Conservation (phyloP, 2,888 invertebrate genomes). For the Agapostemon virescens region DNA sequence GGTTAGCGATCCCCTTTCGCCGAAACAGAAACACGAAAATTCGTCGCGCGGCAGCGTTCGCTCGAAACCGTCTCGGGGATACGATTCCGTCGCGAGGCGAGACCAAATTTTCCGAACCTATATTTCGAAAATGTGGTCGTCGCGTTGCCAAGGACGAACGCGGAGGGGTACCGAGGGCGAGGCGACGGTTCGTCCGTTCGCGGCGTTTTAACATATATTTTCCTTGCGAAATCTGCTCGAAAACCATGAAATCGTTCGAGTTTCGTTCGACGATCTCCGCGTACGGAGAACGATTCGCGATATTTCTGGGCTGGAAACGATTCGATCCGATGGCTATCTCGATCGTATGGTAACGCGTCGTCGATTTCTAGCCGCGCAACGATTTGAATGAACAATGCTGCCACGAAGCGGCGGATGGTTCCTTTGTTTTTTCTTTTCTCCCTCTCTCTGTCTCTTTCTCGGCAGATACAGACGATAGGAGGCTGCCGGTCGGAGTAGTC, state of each 20-base stretch:
- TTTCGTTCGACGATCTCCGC: neutral
- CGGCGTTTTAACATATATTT: too few relatives aligned
- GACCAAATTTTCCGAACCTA: neutral
- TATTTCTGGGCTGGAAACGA: neutral
- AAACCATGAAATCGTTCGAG: neutral
- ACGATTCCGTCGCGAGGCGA: conserved; percentile 17
- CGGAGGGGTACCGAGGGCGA: neutral
- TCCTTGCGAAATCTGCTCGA: too few relatives aligned
- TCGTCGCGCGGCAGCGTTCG: conserved; percentile 17
- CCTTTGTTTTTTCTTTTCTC: neutral
- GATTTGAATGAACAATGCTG: conserved; percentile 14
- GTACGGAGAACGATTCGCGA: neutral
- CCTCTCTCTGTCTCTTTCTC: neutral
- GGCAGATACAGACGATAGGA: neutral
- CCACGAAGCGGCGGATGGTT: neutral
- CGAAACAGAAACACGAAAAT: conserved; percentile 57
- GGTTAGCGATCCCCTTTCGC: conserved; percentile 65
- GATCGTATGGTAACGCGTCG: conserved; percentile 13
- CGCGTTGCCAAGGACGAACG: conserved; percentile 17
- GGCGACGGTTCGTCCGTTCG: too few relatives aligned
- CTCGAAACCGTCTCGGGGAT: neutral
- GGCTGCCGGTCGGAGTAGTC: conserved; percentile 29
- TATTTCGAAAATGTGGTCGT: conserved; percentile 14
- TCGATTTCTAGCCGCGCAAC: neutral
- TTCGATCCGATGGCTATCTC: neutral